Evolutionary conservation across 1,140 invertebrate genomes (phyloP).

Genomic region (Eulimnadia texana): DNA sequence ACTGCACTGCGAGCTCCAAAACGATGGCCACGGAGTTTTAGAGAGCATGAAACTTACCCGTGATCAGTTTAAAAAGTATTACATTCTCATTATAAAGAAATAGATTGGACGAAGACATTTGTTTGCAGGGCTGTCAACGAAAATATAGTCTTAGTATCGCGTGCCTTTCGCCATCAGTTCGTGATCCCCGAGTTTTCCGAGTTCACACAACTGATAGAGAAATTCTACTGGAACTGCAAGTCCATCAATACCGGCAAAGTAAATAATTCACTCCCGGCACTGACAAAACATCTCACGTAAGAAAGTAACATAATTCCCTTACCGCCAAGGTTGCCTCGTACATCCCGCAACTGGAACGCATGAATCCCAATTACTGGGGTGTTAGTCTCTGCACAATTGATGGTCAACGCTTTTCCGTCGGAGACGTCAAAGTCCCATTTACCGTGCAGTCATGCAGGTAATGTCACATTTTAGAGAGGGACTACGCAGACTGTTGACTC

Average conservation of each 20-base stretch:
- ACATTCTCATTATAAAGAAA: constrained; percentile 5
- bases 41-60: constrained; percentile 70
- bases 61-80: constrained; percentile 67
- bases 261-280: no score
- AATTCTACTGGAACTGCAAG: constrained; percentile 85
- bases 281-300: no score
- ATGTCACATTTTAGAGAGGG: constrained; percentile 18
- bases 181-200: constrained; percentile 86
- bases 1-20: constrained; percentile 50
- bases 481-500: background rate
- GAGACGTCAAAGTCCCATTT: constrained; percentile 79
- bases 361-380: constrained; percentile 76
- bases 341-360: constrained; percentile 83
- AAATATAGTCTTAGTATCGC: constrained; percentile 78
- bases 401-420: constrained; percentile 83
- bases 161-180: constrained; percentile 83
- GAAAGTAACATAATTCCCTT: no score
- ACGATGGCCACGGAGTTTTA: constrained; percentile 49
- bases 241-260: constrained; percentile 69
- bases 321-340: constrained; percentile 77
- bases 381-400: constrained; percentile 88
- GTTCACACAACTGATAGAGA: constrained; percentile 79
- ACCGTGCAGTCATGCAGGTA: constrained; percentile 80
- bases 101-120: constrained; percentile 12
- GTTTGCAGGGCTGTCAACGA: constrained; percentile 56